phyloP scores from a whole-genome alignment of 2,113 vertebrate genomes.

The Glaucidium brasilianum region DNA sequence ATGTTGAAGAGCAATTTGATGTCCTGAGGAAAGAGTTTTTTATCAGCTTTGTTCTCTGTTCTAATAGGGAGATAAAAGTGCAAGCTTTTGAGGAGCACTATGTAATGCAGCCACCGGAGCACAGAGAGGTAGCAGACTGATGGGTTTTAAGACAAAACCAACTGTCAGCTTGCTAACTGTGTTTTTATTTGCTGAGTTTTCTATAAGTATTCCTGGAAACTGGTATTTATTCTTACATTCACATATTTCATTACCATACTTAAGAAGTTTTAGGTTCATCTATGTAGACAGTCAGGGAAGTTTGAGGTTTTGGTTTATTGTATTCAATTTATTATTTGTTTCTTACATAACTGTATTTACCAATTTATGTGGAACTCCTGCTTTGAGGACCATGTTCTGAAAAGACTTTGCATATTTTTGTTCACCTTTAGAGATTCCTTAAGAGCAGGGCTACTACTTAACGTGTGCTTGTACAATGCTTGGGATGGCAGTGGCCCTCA shows the following conservation, averaged over 20 bases:
- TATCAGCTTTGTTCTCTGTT: not conserved
- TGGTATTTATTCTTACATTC: not conserved
- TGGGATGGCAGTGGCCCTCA: not conserved
- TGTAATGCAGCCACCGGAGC: not conserved
- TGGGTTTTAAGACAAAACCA: not conserved
- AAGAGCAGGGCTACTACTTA: not conserved
- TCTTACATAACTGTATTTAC: not conserved
- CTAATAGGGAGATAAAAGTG: not conserved
- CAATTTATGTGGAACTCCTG: not conserved
- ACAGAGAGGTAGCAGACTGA: not conserved
- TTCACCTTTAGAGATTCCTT: not conserved
- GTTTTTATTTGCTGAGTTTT: not conserved
- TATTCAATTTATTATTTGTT: not conserved
- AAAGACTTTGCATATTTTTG: not conserved
- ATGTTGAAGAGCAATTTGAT: not conserved
- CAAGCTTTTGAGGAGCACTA: not conserved
- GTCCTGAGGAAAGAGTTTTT: not conserved
- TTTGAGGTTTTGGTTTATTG: not conserved
- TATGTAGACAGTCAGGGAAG: not conserved
- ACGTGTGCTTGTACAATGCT: rapidly evolving
- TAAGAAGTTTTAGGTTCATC: not conserved
- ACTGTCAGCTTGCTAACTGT: not conserved
- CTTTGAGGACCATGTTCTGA: not conserved
- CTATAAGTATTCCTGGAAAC: not conserved
- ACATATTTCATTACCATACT: not conserved